Conservation (phyloP, 1,140 invertebrate genomes). For the Notospermus geniculatus region DNA sequence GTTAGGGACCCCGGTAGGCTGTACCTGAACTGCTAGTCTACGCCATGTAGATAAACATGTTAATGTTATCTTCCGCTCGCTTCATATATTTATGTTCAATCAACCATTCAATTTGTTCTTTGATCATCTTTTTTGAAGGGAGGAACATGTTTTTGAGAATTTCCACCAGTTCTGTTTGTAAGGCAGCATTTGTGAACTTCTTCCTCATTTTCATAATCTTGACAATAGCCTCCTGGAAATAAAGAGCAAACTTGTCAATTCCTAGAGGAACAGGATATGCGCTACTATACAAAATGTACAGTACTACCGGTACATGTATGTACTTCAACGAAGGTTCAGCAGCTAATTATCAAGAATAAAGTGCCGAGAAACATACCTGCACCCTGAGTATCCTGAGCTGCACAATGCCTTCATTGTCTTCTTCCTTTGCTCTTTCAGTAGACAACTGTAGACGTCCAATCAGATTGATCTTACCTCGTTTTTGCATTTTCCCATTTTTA, state of each 20-base stretch:
- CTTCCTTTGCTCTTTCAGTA: constrained; percentile 85
- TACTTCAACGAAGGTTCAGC: too few relatives aligned
- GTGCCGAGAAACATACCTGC: constrained; percentile 61
- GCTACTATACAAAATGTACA: too few relatives aligned
- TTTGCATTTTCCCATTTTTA: constrained; percentile 93
- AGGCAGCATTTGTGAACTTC: constrained; percentile 84
- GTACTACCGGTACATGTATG: too few relatives aligned
- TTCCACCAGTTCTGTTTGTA: constrained; percentile 95
- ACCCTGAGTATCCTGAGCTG: constrained; percentile 89
- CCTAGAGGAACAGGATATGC: too few relatives aligned
- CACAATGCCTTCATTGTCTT: constrained; percentile 97
- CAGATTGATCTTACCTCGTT: constrained; percentile 90
- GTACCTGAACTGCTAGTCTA: too few relatives aligned
- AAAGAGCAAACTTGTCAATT: constrained; percentile 4
- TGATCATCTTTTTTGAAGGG: constrained; percentile 98
- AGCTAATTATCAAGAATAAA: not conserved
- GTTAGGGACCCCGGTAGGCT: too few relatives aligned
- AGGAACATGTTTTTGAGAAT: constrained; percentile 99
- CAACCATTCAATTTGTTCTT: constrained; percentile 98
- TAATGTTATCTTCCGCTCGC: constrained; percentile 94
- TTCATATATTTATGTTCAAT: constrained; percentile 98
- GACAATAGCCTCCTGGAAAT: constrained; percentile 89
- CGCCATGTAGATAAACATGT: constrained; percentile 97
- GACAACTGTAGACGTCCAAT: constrained; percentile 91
- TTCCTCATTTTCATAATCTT: constrained; percentile 99